Conservation (phyloP, 2,113 vertebrate genomes). For the Xiphophorus couchianus region DNA sequence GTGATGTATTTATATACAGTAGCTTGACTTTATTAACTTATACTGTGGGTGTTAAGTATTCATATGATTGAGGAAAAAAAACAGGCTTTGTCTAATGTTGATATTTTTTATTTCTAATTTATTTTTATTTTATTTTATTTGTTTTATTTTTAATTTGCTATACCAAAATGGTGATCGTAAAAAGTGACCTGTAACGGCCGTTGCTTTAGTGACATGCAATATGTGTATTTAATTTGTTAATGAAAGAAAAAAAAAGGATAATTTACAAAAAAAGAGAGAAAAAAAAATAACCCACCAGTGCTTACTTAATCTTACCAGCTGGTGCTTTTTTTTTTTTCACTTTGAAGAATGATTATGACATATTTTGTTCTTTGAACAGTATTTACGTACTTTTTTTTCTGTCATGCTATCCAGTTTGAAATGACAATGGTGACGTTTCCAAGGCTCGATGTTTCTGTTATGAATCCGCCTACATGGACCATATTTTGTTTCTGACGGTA, state of each 20-base stretch:
- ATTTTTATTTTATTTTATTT: slow-evolving; percentile 71
- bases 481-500: slow-evolving; percentile 80
- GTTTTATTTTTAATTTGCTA: slow-evolving; percentile 84
- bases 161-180: slow-evolving; percentile 97
- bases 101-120: slow-evolving; percentile 87
- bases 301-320: slow-evolving; percentile 95
- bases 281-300: slow-evolving; percentile 85
- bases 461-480: slow-evolving; percentile 93
- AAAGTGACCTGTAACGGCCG: slow-evolving; percentile 94
- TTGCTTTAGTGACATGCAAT: slow-evolving; percentile 99
- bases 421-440: slow-evolving; percentile 89
- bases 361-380: slow-evolving; percentile 88
- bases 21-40: slow-evolving; percentile 99
- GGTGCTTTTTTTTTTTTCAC: slow-evolving; percentile 95
- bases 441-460: slow-evolving; percentile 79
- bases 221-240: slow-evolving; percentile 90
- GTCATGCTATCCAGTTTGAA: slow-evolving; percentile 94
- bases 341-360: slow-evolving; percentile 91
- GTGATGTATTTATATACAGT: slow-evolving; percentile 99
- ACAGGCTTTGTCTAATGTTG: slow-evolving; percentile 93
- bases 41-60: slow-evolving; percentile 99
- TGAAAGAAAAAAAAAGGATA: slow-evolving; percentile 74
- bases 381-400: slow-evolving; percentile 87
- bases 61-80: slow-evolving; percentile 88
- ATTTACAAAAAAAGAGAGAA: slow-evolving; percentile 54